phyloP scores from a whole-genome alignment of 2,113 vertebrate species.

The Cynoglossus semilaevis region DNA sequence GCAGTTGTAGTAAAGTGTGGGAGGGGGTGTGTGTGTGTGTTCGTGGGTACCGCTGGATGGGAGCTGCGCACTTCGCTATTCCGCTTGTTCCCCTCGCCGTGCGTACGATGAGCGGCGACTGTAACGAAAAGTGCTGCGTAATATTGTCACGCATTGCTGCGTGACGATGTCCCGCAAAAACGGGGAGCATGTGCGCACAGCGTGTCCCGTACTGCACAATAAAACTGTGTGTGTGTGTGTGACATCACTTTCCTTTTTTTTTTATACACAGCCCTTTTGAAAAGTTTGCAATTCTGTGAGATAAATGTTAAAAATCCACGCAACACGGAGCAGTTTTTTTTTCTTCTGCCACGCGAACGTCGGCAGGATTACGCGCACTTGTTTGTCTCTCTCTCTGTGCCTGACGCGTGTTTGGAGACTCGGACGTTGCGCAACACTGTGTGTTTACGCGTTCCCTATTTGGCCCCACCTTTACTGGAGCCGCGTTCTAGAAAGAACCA shows the following conservation, averaged over 20 bases:
- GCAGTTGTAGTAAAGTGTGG: conserved; percentile 54
- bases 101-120: neutral
- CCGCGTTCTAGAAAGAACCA: conserved; percentile 57
- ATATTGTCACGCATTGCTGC: conserved; percentile 28
- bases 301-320: neutral
- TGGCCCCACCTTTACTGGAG: conserved; percentile 69
- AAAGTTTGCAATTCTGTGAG: neutral
- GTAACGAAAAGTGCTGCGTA: conserved; percentile 51
- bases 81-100: conserved; percentile 26
- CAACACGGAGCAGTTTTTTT: too few relatives aligned
- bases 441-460: conserved; percentile 72
- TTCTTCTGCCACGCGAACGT: too few relatives aligned
- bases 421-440: conserved; percentile 66
- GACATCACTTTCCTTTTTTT: neutral
- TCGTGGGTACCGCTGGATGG: conserved; percentile 12
- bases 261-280: neutral
- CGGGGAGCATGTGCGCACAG: neutral
- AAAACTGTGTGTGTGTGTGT: neutral
- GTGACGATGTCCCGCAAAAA: conserved; percentile 22
- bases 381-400: neutral
- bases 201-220: neutral
- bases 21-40: conserved; percentile 42
- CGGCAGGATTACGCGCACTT: neutral
- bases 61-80: conserved; percentile 67
- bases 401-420: conserved; percentile 3